A percentile compares a stretch with the other conserved stretches of the same genome.
These are phyloP conservation scores for Koerneria pararmatus DNA, from an alignment of 2,888 invertebrate species.

Conservation along the genomic window DNA sequence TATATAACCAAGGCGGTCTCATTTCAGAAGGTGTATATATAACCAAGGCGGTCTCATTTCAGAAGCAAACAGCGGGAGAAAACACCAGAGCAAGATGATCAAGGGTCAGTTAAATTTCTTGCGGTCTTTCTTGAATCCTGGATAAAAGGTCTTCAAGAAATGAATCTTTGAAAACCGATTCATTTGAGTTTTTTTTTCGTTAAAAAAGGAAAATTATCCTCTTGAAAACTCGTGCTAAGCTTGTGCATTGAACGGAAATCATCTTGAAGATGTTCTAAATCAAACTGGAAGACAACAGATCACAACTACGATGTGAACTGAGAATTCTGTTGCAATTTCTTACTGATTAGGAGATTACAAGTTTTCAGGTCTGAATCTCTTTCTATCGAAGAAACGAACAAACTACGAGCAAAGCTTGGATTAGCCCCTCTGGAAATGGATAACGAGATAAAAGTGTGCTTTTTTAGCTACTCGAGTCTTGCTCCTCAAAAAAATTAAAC, in stretches of 20 bases:
- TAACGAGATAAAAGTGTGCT: conserved; percentile 29
- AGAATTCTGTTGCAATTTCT: no score
- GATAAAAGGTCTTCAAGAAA: background rate
- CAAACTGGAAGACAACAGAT: no score
- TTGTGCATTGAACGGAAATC: background rate
- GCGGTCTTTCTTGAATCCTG: background rate
- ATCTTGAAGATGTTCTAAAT: no score
- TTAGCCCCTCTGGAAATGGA: conserved; percentile 79
- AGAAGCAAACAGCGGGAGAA: conserved; percentile 20
- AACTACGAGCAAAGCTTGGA: conserved; percentile 83
- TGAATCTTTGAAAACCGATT: background rate
- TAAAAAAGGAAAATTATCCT: no score
- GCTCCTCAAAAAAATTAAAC: background rate
- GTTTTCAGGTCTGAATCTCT: conserved; percentile 39
- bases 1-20: no score
- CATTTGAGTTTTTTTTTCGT: background rate
- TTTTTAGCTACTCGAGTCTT: background rate
- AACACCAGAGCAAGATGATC: conserved; percentile 27
- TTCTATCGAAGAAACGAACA: conserved; percentile 62
- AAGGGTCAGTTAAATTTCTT: conserved; percentile 29
- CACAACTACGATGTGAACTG: no score
- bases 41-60: no score
- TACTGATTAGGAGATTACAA: no score
- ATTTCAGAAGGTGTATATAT: no score
- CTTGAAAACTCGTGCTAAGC: no score